A percentile compares a stretch with the other conserved stretches of the same genome.
Conservation (phyloP, 2,113 vertebrate species). For the Terrapene triunguis region DNA sequence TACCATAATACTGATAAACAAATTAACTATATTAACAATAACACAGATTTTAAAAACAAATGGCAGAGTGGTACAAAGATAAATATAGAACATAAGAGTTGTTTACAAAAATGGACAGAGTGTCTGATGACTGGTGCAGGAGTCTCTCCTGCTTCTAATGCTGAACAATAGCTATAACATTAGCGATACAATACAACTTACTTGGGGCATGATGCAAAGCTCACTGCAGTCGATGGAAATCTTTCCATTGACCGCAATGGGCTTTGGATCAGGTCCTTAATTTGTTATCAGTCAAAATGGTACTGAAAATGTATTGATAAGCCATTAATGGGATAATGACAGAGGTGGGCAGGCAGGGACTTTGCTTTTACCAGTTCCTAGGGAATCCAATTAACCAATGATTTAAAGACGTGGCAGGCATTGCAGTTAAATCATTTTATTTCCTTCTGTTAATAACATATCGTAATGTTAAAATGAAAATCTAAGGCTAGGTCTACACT, state of each 20-base stretch:
- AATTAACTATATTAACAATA: background rate
- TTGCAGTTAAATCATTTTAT: constrained; percentile 42
- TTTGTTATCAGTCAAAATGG: background rate
- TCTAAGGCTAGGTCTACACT: background rate
- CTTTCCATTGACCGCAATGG: background rate
- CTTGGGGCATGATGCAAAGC: background rate
- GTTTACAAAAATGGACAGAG: background rate
- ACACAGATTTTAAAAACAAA: background rate
- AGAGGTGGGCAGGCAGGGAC: background rate
- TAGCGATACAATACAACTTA: background rate
- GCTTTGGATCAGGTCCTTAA: background rate
- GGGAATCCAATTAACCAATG: constrained; percentile 45
- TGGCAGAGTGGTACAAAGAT: background rate
- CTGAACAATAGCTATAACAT: background rate
- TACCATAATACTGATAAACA: background rate
- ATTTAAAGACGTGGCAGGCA: constrained; percentile 29
- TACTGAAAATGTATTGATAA: background rate
- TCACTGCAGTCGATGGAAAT: background rate
- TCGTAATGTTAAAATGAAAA: constrained; percentile 22
- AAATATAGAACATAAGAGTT: background rate
- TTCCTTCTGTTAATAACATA: constrained; percentile 37
- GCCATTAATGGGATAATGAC: background rate
- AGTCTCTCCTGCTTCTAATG: background rate
- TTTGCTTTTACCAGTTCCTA: constrained; percentile 28
- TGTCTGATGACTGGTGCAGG: background rate